Base-by-base conservation (phyloP, 2,797 vertebrate genomes). In the Alauda arvensis region DNA sequence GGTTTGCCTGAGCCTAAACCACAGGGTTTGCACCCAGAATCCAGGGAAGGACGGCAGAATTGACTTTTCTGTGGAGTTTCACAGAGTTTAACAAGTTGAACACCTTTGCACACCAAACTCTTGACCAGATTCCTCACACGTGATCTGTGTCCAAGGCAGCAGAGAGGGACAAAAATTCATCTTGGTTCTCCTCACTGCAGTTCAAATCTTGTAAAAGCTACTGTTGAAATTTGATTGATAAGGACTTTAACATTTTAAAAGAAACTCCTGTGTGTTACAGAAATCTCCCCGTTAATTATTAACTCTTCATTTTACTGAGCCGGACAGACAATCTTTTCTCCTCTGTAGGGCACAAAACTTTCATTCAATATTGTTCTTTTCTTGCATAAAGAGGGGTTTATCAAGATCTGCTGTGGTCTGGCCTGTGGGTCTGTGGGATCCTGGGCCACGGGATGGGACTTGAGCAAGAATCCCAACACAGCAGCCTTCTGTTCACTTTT, bases 401-500 rank as follows among this genome's bases (percentile, higher is more conserved):
- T 83, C 45, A 12, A n/a, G 77, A 25, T 23, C 61, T 71, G 62
- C 37, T 29, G 3, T 48, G 76, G 83, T 24, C 34, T 34, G 68
- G 29, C 8, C 61, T 14, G n/a, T 7, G 67, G 37, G 10, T 49
- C 82, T 59, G 63, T 12, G 80, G 69, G 45, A 48, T 33, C 14
- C 4, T 8, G 12, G 42, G 42, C 49, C 48, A 74, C 21, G 70
- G 77, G 74, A 55, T 40, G 85, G 63, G 43, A 8, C 75, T 78
- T 12, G 68, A 61, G 70, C 49, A 60, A 9, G 56, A 60, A 46
- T 45, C 18, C 31, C 83, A 72, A 59, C 80, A 88, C 83, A 83
- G 85, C 83, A 79, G 80, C 80, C 76, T 79, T 92, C 83, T 93
- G 89, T 89, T 92, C 4, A 0, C 17, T 33, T 53, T 65, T 60